Percentiles rank a stretch among this genome's conserved stretches.
These are phyloP conservation scores for Channa maculata DNA, from an alignment of 2,113 vertebrate species.

Conservation along the genomic window DNA sequence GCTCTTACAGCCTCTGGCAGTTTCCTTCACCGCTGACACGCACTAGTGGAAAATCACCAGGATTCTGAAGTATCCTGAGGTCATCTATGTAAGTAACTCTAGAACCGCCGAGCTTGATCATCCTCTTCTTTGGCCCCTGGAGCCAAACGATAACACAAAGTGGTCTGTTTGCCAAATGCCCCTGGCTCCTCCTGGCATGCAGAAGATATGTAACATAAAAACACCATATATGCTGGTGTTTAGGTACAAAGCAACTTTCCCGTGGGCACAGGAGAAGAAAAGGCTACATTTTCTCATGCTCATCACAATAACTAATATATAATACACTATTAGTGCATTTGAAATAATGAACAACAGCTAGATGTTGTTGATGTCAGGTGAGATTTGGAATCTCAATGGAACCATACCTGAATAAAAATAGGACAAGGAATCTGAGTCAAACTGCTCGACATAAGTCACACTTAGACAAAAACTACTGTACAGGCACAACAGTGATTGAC, in stretches of 20 bases:
- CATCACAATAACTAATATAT: no score
- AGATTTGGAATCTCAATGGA: no score
- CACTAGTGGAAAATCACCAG: constrained; percentile 37
- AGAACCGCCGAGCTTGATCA: not conserved
- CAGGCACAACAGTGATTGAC: constrained; percentile 1
- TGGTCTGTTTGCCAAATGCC: not conserved
- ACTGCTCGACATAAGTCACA: constrained; percentile 8
- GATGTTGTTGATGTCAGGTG: no score
- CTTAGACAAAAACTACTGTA: not conserved
- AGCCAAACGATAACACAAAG: not conserved
- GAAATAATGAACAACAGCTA: no score
- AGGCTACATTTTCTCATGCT: not conserved
- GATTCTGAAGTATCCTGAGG: constrained; percentile 50
- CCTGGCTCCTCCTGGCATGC: not conserved
- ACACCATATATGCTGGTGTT: constrained; percentile 49
- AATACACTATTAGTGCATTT: not conserved
- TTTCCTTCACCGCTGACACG: not conserved
- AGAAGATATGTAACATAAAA: constrained; percentile 11
- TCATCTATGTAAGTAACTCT: constrained; percentile 39
- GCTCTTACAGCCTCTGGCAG: not conserved
- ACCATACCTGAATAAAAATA: no score
- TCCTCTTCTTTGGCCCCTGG: not conserved
- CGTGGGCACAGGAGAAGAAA: not conserved
- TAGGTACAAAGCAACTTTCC: constrained; percentile 21
- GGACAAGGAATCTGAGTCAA: no score